Evolutionary conservation across 2,113 vertebrate genomes (phyloP), one percentile per base, ranked within the genome.

Genomic region (Naja naja): DNA sequence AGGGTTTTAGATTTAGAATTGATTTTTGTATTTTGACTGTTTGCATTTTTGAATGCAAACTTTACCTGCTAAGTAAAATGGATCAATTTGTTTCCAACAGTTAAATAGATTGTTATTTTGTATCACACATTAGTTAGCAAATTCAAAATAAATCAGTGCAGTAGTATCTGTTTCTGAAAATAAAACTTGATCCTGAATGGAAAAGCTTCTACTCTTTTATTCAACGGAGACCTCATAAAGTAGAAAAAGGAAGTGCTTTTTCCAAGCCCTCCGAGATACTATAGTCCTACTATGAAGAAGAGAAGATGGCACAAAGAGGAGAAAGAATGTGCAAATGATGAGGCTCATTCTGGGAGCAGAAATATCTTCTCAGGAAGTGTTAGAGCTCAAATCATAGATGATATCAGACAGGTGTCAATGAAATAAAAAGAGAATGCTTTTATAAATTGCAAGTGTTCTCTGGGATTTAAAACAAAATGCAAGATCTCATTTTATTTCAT

Each of bases 401-500:
- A 4, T 55, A 39, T 39, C 23, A 91, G 74, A n/a, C 30, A 86
- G 9, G 3, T 54, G 10, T 30, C 27, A 85, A 18, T 47, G 4
- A 25, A 58, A 27, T 88, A 6, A 49, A 88, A 88, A 86, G 25
- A 34, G 12, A 52, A 27, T 34, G 4, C 2, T 88, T 92, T 92
- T 5, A 89, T 85, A 25, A 85, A 8, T 39, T 56, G 20, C 4
- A 22, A 10, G 0, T 1, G 5, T 52, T 91, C 94, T 95, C 9
- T 90, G 6, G 7, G 18, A 85, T 92, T 94, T 93, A 8, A 90
- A 39, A 81, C 69, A 39, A 81, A 81, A 81, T 96, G 60, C 54
- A 56, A 90, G 94, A 94, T 94, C 5, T 87, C 23, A 39, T 1
- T 45, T 95, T 95, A 86, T 52, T 90, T 96, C 89, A 90, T 94